Evolutionary conservation across 92 coral and sea anemone genomes (phyloP).

Genomic region (Epizoanthus stellaris): DNA sequence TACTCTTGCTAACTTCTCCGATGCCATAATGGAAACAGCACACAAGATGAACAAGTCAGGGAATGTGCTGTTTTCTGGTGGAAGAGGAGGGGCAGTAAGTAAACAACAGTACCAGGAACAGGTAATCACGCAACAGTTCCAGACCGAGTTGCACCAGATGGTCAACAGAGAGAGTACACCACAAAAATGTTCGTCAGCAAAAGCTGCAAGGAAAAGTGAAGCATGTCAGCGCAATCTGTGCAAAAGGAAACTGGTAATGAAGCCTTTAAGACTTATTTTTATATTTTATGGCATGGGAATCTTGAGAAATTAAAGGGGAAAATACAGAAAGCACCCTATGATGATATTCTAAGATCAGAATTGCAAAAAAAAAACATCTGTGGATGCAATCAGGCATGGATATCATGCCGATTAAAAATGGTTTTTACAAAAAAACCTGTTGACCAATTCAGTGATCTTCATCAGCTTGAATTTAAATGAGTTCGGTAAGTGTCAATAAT

Average conservation of each 20-base stretch:
- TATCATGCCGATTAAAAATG: too few species aligned
- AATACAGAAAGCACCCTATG: too few species aligned
- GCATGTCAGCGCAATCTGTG: neutral
- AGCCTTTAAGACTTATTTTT: too few species aligned
- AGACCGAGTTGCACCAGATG: conserved; percentile 24
- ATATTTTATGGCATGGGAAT: too few species aligned
- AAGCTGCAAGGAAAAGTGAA: conserved; percentile 14
- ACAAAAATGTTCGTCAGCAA: conserved; percentile 28
- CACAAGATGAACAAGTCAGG: conserved; percentile 35
- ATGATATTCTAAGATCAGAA: too few species aligned
- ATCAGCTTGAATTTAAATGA: too few species aligned
- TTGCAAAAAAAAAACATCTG: too few species aligned
- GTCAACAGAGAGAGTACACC: conserved; percentile 14
- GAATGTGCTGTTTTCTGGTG: conserved; percentile 50
- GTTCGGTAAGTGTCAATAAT: too few species aligned
- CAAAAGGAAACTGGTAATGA: conserved; percentile 1
- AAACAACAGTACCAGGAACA: conserved; percentile 33
- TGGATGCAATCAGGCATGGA: too few species aligned
- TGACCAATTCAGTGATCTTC: too few species aligned
- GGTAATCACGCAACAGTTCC: conserved; percentile 25
- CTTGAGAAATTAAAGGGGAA: too few species aligned
- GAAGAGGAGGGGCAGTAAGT: conserved; percentile 42
- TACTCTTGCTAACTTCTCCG: conserved; percentile 45
- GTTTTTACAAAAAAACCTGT: too few species aligned
- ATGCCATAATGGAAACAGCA: conserved; percentile 53